Evolutionary conservation across 1,140 invertebrate species (phyloP), one percentile per base, ranked within the genome.

Genomic region (Drosophila busckii): DNA sequence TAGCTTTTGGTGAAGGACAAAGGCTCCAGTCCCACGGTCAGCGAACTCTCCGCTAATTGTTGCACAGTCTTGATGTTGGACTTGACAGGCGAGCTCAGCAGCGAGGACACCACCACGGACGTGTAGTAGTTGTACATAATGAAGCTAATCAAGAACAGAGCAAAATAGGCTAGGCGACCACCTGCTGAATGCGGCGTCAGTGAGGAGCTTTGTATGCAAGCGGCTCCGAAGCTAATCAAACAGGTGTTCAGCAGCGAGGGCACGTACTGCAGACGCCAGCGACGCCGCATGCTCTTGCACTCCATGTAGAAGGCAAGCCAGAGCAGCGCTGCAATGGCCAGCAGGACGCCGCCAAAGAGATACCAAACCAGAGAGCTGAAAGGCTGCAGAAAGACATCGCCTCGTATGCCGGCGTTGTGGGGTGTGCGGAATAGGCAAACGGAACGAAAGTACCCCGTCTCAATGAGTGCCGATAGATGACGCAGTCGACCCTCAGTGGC

Each of bases 101-200:
- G 34, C 5, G 75, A 83, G 3, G 85, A 84, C 0, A 87, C 83
- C 23, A 87, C 70, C 8, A 85, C 65, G 13, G 85, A 87, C 0
- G 85, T 87, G 22, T 87, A 87, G 55, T 87, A 87, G 35, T 87
- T 87, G 23, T 87, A 85, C 58, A 87, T 78, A 3, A 87, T 70
- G 9, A 87, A 87, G n/a, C 73, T 71, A n/a, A 67, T 56, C 2
- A 85, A 26, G 2, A 73, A 66, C 0, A 87, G 45, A 6, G 65
- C 38, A n/a, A 87, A 66, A 34, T 70, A 85, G 1, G 60, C 66
- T 3, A 84, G 22, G 1, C 85, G 49, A 3, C 85, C 85, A 0
- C 85, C 85, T 0, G 35, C 45, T 3, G 83, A 86, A 3, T 53
- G 59, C 0, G 85, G 85, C 13, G 73, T 62, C 6, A 87, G 13